phyloP scores from a whole-genome alignment of 2,113 vertebrate species.

The Gallinago jamesoni region DNA sequence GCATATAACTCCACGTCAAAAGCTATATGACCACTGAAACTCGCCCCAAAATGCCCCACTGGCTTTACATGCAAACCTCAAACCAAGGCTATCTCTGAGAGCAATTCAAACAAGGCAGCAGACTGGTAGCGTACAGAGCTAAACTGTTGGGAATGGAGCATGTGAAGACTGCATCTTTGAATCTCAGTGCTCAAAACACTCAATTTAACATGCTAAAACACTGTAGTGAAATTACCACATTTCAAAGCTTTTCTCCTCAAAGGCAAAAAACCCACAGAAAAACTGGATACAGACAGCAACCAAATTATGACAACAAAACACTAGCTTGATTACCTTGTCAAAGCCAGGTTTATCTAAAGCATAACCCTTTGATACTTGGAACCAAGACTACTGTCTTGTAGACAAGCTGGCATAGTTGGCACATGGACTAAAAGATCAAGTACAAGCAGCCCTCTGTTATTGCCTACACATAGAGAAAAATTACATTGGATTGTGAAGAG shows the following conservation, averaged over 20 bases:
- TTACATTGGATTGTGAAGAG: neutral
- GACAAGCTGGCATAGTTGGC: constrained; percentile 53
- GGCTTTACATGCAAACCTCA: neutral
- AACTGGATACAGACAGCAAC: neutral
- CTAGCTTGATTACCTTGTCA: neutral
- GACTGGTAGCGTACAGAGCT: neutral
- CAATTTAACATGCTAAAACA: neutral
- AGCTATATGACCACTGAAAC: neutral
- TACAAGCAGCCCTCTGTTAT: neutral
- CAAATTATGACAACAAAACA: neutral
- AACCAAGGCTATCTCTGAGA: neutral
- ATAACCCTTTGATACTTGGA: constrained; percentile 34
- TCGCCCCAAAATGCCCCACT: neutral
- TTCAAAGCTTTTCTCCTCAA: neutral
- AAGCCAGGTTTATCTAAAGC: neutral
- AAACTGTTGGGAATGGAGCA: neutral
- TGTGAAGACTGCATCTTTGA: neutral
- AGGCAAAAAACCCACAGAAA: neutral
- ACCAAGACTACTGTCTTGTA: constrained; percentile 12
- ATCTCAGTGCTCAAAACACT: neutral
- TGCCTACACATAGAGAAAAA: constrained; percentile 24
- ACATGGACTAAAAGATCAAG: constrained; percentile 9
- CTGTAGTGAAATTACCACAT: neutral
- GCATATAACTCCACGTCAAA: neutral
- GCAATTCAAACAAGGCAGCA: neutral